Evolutionary conservation across 2,113 vertebrate genomes (phyloP), one percentile per base, ranked within the genome.

Genomic region (Abramis brama): DNA sequence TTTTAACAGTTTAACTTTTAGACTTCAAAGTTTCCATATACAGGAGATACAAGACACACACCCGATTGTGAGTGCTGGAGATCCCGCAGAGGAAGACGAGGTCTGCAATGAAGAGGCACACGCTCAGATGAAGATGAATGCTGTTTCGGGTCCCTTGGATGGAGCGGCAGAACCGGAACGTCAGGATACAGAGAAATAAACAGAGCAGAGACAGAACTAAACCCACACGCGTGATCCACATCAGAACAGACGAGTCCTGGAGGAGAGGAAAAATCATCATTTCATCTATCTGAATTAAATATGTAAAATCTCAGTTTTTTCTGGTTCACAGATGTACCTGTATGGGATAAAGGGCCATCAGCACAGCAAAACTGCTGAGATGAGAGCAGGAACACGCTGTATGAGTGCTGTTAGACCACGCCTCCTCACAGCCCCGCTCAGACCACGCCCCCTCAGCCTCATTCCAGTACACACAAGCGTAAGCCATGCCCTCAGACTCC

Each of bases 351-450:
- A 96, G 94, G 0, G 97, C 95, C 97, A 97, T 95, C 19, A 98
- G 94, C 0, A 98, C 90, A 0, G 97, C 97, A 1, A 98, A 98
- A 92, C 96, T 97, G 92, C 95, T 97, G 77, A 98, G 92, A 89
- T 97, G 97, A 2, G 12, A 12, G 87, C 96, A 96, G 23, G 21
- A 62, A 86, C 97, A 97, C 33, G 86, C 77, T 2, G 93, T 94
- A 64, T 92, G 91, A 13, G 79, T 79, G 23, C 21, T 55, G 6
- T 93, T 94, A 19, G 91, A 91, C 17, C 39, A 1, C 12, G 83
- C 25, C 60, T 15, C 88, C 23, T 1, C 0, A 85, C 96, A 97
- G 50, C 96, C 97, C 0, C 86, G 45, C 11, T 86, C 91, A 47
- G 95, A 93, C 97, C 97, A 98, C 66, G 13, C 75, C 5, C 93